phyloP scores from a whole-genome alignment of 2,797 vertebrate genomes.

The Bovichtus diacanthus region DNA sequence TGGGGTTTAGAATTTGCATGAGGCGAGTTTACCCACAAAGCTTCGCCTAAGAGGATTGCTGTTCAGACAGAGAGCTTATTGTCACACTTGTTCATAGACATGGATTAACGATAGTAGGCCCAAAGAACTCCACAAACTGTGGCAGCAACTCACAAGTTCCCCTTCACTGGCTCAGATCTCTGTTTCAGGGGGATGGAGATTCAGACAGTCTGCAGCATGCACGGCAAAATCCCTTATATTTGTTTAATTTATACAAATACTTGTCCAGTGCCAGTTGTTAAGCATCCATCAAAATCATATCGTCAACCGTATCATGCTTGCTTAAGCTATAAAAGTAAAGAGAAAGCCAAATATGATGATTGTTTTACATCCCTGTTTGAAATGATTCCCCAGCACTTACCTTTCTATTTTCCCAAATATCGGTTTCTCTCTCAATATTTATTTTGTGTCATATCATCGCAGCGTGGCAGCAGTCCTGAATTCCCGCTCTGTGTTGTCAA shows the following conservation, averaged over 20 bases:
- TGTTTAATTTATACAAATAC: slow-evolving; percentile 37
- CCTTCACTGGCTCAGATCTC: slow-evolving; percentile 50
- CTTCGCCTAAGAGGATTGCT: slow-evolving; percentile 87
- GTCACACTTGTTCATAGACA: slow-evolving; percentile 85
- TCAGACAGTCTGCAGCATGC: slow-evolving; percentile 16
- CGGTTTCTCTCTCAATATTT: slow-evolving; percentile 60
- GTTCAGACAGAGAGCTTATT: slow-evolving; percentile 88
- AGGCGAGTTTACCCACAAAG: slow-evolving; percentile 88
- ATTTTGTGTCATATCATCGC: slow-evolving; percentile 64
- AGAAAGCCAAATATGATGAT: slow-evolving; percentile 11
- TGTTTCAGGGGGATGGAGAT: slow-evolving; percentile 34
- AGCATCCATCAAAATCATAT: slow-evolving; percentile 31
- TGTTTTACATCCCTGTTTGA: slow-evolving; percentile 6
- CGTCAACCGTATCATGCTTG: neutral
- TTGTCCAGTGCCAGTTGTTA: slow-evolving; percentile 14
- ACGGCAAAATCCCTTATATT: slow-evolving; percentile 1
- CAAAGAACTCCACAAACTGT: slow-evolving; percentile 76
- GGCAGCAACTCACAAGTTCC: slow-evolving; percentile 66
- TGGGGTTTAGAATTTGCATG: slow-evolving; percentile 90
- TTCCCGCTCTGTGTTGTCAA: slow-evolving; percentile 82
- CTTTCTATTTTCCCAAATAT: slow-evolving; percentile 34
- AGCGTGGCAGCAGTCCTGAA: slow-evolving; percentile 63
- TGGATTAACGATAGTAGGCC: slow-evolving; percentile 82
- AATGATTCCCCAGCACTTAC: slow-evolving; percentile 21
- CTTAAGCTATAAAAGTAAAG: neutral